A percentile compares a stretch with the other conserved stretches of the same genome.
Conservation (phyloP, 1,140 invertebrate genomes). For the Papilio aristodemus region DNA sequence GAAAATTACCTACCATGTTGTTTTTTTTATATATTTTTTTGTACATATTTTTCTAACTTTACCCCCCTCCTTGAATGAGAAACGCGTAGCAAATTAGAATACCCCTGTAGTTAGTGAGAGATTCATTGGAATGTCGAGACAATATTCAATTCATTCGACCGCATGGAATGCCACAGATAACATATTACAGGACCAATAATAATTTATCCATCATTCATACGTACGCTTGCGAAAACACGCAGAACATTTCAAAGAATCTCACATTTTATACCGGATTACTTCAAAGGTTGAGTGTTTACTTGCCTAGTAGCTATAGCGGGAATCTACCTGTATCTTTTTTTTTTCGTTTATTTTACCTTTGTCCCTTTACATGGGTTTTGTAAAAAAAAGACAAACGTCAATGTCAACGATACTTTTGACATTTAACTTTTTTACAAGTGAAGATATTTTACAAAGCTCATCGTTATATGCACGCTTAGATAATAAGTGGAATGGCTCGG, state of each 20-base stretch:
- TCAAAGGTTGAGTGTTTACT: constrained; percentile 70
- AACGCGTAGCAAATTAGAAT: constrained; percentile 62
- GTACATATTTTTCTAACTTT: constrained; percentile 52
- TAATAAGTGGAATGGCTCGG: constrained; percentile 56
- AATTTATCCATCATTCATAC: constrained; percentile 19
- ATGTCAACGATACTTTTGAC: constrained; percentile 4
- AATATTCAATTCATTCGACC: constrained; percentile 22
- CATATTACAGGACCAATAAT: background rate
- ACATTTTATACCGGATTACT: constrained; percentile 48
- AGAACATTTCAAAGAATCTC: constrained; percentile 73
- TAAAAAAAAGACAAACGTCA: constrained; percentile 51
- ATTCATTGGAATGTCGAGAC: constrained; percentile 65
- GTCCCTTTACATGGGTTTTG: constrained; percentile 66
- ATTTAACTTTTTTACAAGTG: constrained; percentile 26
- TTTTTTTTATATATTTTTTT: constrained; percentile 42
- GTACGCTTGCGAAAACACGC: constrained; percentile 10
- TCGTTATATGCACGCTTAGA: constrained; percentile 71
- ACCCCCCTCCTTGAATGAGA: constrained; percentile 61
- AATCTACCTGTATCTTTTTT: constrained; percentile 67
- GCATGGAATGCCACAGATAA: constrained; percentile 30
- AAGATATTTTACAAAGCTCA: constrained; percentile 58
- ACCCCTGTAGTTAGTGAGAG: constrained; percentile 69
- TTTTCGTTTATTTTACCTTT: constrained; percentile 61
- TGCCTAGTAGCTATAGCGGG: constrained; percentile 79
- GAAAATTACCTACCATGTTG: constrained; percentile 49